phyloP scores from a whole-genome alignment of 1,140 invertebrate species.

The Polypedilum pembai region DNA sequence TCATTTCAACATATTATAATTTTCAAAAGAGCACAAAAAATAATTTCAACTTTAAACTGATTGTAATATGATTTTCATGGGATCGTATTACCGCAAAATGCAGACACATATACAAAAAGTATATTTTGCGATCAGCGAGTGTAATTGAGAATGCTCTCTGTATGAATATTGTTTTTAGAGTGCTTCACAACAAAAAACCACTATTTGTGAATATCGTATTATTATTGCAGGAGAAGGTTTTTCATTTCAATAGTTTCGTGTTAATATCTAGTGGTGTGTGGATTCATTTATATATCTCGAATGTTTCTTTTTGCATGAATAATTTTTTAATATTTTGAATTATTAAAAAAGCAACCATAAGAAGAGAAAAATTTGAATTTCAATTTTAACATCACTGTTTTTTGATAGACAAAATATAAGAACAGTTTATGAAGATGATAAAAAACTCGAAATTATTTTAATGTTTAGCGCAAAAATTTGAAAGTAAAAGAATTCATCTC shows the following conservation, averaged over 20 bases:
- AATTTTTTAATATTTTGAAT: neutral
- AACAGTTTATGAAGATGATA: too few species aligned
- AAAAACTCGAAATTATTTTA: too few species aligned
- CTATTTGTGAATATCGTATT: neutral
- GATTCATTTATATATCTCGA: neutral
- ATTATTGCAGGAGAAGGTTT: neutral
- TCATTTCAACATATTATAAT: neutral
- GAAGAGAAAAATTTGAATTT: neutral
- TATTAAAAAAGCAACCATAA: neutral
- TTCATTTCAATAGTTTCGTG: neutral
- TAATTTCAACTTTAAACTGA: neutral
- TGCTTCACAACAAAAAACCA: conserved; percentile 5
- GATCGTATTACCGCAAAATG: neutral
- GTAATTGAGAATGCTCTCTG: neutral
- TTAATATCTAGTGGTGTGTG: neutral
- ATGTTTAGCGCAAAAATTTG: too few species aligned
- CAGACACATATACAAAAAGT: neutral
- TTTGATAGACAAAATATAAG: too few species aligned
- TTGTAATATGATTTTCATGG: conserved; percentile 1
- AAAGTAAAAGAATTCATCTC: too few species aligned
- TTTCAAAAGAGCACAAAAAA: neutral
- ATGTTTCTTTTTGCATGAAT: neutral
- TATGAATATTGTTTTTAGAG: conserved; percentile 13
- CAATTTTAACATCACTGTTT: too few species aligned
- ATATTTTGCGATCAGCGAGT: neutral